Evolutionary conservation across 1,140 invertebrate genomes (phyloP).

Genomic region (Cylas formicarius): DNA sequence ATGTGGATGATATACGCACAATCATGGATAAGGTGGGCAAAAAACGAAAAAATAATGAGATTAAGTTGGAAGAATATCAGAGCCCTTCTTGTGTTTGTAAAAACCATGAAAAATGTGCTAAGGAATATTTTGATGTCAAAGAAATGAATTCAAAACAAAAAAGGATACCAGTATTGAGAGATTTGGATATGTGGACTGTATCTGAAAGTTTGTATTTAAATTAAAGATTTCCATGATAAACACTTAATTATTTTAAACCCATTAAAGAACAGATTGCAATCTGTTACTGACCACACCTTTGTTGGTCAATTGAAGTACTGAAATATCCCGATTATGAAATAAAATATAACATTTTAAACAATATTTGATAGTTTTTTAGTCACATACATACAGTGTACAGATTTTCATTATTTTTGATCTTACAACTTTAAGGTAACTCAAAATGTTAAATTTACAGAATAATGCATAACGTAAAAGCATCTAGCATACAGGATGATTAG

Average conservation of each 20-base stretch:
- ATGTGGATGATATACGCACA: slow-evolving; percentile 61
- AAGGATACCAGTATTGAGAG: slow-evolving; percentile 19
- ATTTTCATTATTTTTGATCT: no score
- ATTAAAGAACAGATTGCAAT: not conserved
- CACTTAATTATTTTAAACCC: not conserved
- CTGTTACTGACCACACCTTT: not conserved
- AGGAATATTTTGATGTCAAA: slow-evolving; percentile 22
- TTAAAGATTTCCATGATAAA: slow-evolving; percentile 7
- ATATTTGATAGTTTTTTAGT: not conserved
- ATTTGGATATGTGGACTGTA: slow-evolving; percentile 27
- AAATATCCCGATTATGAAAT: not conserved
- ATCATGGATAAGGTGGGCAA: slow-evolving; percentile 54
- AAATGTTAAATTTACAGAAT: no score
- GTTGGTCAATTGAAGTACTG: not conserved
- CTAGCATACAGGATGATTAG: no score
- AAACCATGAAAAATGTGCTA: slow-evolving; percentile 25
- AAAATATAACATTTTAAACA: not conserved
- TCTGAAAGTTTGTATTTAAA: slow-evolving; percentile 28
- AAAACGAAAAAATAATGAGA: slow-evolving; percentile 22
- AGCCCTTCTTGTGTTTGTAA: slow-evolving; percentile 23
- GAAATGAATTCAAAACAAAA: slow-evolving; percentile 8
- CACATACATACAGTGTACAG: no score
- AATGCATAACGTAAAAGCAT: no score
- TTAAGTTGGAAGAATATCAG: slow-evolving; percentile 6
- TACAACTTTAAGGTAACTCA: no score